Evolutionary conservation across 2,797 vertebrate species (phyloP).

Genomic region (Enteromius paludinosus): DNA sequence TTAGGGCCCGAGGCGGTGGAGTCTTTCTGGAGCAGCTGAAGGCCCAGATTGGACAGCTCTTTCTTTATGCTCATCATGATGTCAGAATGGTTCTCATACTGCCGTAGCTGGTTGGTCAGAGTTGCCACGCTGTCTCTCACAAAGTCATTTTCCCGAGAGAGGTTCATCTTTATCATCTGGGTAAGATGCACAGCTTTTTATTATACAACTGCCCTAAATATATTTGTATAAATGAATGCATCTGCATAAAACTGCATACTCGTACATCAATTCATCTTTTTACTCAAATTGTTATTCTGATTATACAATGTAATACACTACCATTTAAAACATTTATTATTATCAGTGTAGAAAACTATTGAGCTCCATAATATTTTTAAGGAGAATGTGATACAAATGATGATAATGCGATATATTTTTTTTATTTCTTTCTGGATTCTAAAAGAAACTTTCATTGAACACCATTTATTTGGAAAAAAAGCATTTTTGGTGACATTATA

Average conservation of each 20-base stretch:
- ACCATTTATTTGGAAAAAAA: neutral
- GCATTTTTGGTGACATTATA: neutral
- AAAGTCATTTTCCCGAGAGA: slow-evolving; percentile 89
- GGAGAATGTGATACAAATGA: neutral
- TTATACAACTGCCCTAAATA: neutral
- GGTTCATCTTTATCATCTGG: slow-evolving; percentile 92
- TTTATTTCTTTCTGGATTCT: neutral
- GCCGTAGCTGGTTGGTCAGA: slow-evolving; percentile 87
- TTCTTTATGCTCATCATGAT: slow-evolving; percentile 96
- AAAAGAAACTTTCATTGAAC: neutral
- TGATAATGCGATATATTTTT: neutral
- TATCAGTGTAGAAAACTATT: neutral
- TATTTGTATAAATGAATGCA: neutral
- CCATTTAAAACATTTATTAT: neutral
- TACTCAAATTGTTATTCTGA: neutral
- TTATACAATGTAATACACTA: neutral
- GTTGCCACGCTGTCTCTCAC: slow-evolving; percentile 88
- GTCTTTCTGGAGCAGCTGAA: slow-evolving; percentile 94
- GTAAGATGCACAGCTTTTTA: slow-evolving; percentile 17
- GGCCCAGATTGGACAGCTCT: slow-evolving; percentile 91
- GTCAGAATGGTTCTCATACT: slow-evolving; percentile 93
- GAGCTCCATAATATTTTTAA: neutral
- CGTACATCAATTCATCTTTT: neutral
- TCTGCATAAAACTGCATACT: neutral
- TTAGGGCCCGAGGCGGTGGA: slow-evolving; percentile 78